Evolutionary conservation across 2,888 invertebrate genomes (phyloP).

Genomic region (Melipona bicolor): DNA sequence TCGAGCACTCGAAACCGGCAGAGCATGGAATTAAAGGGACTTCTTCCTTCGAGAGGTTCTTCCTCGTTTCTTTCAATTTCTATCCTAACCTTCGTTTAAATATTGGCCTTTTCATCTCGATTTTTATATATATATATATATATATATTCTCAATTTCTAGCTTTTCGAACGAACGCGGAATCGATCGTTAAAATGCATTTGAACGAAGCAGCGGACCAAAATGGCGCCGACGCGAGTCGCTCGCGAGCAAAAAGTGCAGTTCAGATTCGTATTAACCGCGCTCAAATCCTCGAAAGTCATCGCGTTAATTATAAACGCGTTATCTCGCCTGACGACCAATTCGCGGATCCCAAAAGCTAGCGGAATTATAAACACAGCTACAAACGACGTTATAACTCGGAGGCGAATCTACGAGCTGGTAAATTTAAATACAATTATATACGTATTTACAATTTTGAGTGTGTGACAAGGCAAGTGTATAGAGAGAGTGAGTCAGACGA

Average conservation of each 20-base stretch:
- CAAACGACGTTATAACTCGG: not conserved
- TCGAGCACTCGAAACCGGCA: not conserved
- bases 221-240: not conserved
- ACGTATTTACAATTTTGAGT: too few species aligned
- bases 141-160: too few species aligned
- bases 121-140: too few species aligned
- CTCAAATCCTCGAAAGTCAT: not conserved
- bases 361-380: not conserved
- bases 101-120: too few species aligned
- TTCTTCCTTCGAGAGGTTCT: not conserved
- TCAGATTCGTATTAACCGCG: not conserved
- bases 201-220: not conserved
- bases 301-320: not conserved
- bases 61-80: too few species aligned
- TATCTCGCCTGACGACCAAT: not conserved
- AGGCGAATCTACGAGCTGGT: not conserved
- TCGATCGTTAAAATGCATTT: too few species aligned
- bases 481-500: too few species aligned
- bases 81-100: too few species aligned
- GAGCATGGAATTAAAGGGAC: not conserved
- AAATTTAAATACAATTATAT: not conserved
- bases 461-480: too few species aligned
- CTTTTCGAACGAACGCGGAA: too few species aligned
- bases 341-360: not conserved
- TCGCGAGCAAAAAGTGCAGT: not conserved